phyloP scores from a whole-genome alignment of 2,888 invertebrate species.

The Erebia palarica region DNA sequence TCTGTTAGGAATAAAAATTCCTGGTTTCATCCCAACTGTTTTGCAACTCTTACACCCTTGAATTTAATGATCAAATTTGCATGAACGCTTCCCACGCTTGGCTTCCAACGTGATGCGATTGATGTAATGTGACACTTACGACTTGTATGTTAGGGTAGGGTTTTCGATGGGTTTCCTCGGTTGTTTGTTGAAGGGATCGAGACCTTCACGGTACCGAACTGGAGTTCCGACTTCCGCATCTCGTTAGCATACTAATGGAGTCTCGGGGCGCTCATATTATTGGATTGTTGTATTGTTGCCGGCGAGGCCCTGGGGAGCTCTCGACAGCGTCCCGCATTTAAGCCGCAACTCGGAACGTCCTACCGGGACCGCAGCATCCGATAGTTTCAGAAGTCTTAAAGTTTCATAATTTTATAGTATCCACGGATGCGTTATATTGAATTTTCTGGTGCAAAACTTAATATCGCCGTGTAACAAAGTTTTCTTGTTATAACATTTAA shows the following conservation, averaged over 20 bases:
- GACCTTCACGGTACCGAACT: conserved; percentile 39
- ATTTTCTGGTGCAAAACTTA: not conserved
- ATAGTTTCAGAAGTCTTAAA: conserved; percentile 20
- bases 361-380: conserved; percentile 25
- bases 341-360: conserved; percentile 32
- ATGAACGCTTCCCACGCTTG: not conserved
- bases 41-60: not conserved
- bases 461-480: not conserved
- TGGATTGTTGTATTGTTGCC: conserved; percentile 44
- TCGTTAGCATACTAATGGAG: conserved; percentile 66
- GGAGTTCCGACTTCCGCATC: conserved; percentile 42
- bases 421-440: not conserved
- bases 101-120: not conserved
- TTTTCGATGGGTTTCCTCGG: not conserved
- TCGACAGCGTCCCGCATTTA: conserved; percentile 25
- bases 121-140: conserved; percentile 11
- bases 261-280: conserved; percentile 57
- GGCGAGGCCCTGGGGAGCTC: conserved; percentile 27
- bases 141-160: conserved; percentile 14
- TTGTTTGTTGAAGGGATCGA: conserved; percentile 31
- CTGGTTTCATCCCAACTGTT: not conserved
- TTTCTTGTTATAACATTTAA: not conserved
- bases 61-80: conserved; percentile 18
- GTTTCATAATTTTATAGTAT: conserved; percentile 12
- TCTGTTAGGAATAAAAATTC: conserved; percentile 33